Evolutionary conservation across 2,797 vertebrate genomes (phyloP), one percentile per base, ranked within the genome.

Genomic region (Sebastes reedi): DNA sequence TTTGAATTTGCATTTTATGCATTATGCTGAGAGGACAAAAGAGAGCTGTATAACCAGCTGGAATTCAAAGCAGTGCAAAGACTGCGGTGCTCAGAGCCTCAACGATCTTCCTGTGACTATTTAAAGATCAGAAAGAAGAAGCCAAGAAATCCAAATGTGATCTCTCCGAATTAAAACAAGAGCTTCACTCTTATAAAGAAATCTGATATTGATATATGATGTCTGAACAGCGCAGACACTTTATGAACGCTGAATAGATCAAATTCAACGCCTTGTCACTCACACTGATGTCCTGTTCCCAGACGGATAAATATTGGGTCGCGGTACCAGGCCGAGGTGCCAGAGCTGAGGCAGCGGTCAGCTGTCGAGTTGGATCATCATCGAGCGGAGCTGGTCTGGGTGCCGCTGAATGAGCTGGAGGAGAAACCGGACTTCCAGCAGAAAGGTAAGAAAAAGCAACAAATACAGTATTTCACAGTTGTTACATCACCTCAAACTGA

Each of bases 221-320:
- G 56, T 56, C 24, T 8, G 8, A 25, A 32, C 39, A 18, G 18
- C 16, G n/a, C 9, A 34, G n/a, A 13, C 20, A 2, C 27, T 61
- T 4, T 2, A 36, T 64, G 1, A 29, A 68, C 36, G 67, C 22
- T 7, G 14, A 46, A 54, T 27, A 3, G 61, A 52, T 61, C 4
- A 12, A n/a, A 68, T 74, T 84, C 8, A 30, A 42, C 25, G n/a
- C 32, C 24, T 20, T 22, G 56, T 67, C 12, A 2, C 55, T 90
- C 36, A 77, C 55, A 1, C 24, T 62, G 7, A 27, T 72, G 14
- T 75, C 67, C 30, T 65, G 14, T 81, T 74, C 42, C 54, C 90
- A 99, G 99, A 77, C 96, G 97, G 87, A 99, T 99, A 93, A 99
- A 99, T n/a, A 98, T 99, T 24, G 99, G 99, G 61, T 93, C 95